Conservation (phyloP, 2,888 invertebrate species). For the Tiliacea aurago region DNA sequence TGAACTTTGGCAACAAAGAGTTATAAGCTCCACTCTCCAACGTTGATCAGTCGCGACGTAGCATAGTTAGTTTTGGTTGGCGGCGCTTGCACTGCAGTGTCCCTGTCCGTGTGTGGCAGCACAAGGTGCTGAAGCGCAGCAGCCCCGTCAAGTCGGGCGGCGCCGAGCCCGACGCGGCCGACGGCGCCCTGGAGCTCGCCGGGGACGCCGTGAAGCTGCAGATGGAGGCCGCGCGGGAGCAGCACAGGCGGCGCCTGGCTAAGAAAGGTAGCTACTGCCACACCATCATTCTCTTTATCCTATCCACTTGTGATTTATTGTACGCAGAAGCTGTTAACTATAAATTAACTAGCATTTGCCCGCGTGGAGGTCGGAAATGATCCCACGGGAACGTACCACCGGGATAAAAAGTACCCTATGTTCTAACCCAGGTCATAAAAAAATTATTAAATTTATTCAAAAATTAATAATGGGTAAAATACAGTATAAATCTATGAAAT, state of each 20-base stretch:
- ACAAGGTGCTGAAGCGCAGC: conserved; percentile 85
- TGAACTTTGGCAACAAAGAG: too few relatives aligned
- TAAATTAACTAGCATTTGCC: too few relatives aligned
- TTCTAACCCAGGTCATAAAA: too few relatives aligned
- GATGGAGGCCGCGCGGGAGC: conserved; percentile 88
- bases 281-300: too few relatives aligned
- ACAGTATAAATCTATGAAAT: too few relatives aligned
- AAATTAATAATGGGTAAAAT: too few relatives aligned
- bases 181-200: conserved; percentile 76
- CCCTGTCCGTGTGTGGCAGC: conserved; percentile 67
- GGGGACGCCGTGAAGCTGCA: conserved; percentile 86
- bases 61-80: conserved; percentile 16
- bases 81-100: conserved; percentile 40
- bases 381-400: too few relatives aligned
- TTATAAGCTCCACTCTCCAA: not conserved
- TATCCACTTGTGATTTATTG: too few relatives aligned
- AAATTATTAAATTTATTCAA: too few relatives aligned
- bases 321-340: too few relatives aligned
- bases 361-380: too few relatives aligned
- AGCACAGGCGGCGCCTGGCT: conserved; percentile 83
- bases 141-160: conserved; percentile 85
- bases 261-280: conserved; percentile 79
- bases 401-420: too few relatives aligned
- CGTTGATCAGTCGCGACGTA: conserved; percentile 17
- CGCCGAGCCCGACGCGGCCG: conserved; percentile 81